These are phyloP conservation scores for Apamea monoglypha DNA, from an alignment of 2,888 invertebrate genomes.

Conservation along the genomic window DNA sequence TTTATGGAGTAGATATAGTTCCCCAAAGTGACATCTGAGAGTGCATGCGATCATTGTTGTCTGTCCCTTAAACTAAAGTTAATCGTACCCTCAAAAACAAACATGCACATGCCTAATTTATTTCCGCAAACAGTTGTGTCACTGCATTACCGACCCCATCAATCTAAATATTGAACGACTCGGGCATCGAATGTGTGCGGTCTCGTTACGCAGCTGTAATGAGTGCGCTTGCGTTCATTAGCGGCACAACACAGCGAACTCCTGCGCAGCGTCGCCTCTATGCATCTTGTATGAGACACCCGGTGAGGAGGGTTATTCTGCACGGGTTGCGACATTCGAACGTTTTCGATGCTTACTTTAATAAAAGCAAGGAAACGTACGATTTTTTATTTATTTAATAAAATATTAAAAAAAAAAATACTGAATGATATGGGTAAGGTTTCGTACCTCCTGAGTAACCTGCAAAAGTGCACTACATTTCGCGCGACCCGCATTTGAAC, in stretches of 20 bases:
- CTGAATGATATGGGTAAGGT: too few relatives aligned
- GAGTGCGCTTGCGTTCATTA: slow-evolving; percentile 86
- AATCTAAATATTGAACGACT: slow-evolving; percentile 65
- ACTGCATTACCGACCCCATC: slow-evolving; percentile 56
- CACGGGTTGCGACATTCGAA: background rate
- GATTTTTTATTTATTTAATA: too few relatives aligned
- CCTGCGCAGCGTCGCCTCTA: slow-evolving; percentile 77
- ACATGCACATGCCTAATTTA: slow-evolving; percentile 27
- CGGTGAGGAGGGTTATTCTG: slow-evolving; percentile 75
- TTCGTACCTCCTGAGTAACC: too few relatives aligned
- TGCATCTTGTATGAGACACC: slow-evolving; percentile 89
- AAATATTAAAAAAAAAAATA: too few relatives aligned
- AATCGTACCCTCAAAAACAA: background rate
- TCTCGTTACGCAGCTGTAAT: slow-evolving; percentile 82
- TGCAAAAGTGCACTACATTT: too few relatives aligned
- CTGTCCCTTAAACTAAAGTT: background rate
- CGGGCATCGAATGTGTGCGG: slow-evolving; percentile 65
- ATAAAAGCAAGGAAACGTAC: too few relatives aligned
- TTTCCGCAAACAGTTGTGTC: slow-evolving; percentile 19
- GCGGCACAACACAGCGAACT: slow-evolving; percentile 73
- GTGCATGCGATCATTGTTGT: background rate
- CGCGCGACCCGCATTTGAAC: too few relatives aligned
- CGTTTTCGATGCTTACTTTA: too few relatives aligned
- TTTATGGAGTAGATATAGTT: too few relatives aligned
- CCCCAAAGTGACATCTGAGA: background rate